These are phyloP conservation scores for Tridacna gigas DNA, from an alignment of 2,888 invertebrate genomes.

Conservation along the genomic window DNA sequence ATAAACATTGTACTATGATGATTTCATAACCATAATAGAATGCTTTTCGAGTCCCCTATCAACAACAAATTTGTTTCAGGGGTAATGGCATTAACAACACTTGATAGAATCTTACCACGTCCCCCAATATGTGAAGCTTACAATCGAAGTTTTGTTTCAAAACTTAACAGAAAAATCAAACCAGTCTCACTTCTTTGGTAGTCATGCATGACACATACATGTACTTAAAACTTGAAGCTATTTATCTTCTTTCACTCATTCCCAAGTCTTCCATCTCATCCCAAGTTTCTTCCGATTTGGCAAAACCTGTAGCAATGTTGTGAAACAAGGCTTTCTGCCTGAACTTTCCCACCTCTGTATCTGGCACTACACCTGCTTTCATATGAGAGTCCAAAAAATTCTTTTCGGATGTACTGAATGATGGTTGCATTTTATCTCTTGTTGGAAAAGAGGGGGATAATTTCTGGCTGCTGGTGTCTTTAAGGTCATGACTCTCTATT, in stretches of 20 bases:
- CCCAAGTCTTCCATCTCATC: slow-evolving; percentile 2
- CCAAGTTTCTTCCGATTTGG: neutral
- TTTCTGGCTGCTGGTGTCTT: neutral
- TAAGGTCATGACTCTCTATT: neutral
- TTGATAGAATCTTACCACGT: too few species aligned
- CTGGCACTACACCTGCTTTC: too few species aligned
- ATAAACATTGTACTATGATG: too few species aligned
- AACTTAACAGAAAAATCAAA: too few species aligned
- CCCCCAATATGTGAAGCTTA: too few species aligned
- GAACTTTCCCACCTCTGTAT: neutral
- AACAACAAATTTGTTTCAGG: neutral
- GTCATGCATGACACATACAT: too few species aligned
- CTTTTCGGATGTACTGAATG: neutral
- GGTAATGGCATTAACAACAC: too few species aligned
- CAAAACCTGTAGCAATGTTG: slow-evolving; percentile 1
- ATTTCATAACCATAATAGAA: too few species aligned
- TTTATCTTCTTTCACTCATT: slow-evolving; percentile 19
- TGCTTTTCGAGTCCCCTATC: neutral
- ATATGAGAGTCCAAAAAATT: too few species aligned
- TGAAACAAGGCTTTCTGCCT: slow-evolving; percentile 7
- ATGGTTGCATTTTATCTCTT: neutral
- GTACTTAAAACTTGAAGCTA: neutral
- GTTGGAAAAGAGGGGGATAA: too few species aligned
- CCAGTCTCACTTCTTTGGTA: too few species aligned
- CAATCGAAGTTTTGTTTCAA: too few species aligned